phyloP scores from a whole-genome alignment of 2,888 invertebrate species.

The Adelognathus sp. region DNA sequence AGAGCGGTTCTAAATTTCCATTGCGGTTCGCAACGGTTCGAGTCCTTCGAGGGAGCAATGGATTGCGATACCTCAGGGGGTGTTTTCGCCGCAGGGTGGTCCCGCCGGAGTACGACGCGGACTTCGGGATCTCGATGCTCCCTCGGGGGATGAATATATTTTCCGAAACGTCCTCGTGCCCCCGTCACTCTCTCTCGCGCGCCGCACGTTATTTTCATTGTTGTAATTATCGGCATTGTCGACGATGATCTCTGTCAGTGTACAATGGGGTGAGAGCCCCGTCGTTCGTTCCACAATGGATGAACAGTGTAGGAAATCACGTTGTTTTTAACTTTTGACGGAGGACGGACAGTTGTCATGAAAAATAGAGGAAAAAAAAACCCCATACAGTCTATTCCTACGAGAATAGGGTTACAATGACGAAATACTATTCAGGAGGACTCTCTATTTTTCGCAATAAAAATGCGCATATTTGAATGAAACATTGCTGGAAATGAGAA shows the following conservation, averaged over 20 bases:
- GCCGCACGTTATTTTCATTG: slow-evolving; percentile 47
- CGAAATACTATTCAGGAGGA: no score
- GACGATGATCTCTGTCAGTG: slow-evolving; percentile 42
- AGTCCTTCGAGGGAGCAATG: not conserved
- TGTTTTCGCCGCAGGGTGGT: slow-evolving; percentile 15
- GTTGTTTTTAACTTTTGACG: not conserved
- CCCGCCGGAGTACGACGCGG: slow-evolving; percentile 29
- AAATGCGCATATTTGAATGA: no score
- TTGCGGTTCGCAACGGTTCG: not conserved
- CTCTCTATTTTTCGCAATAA: no score
- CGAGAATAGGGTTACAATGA: not conserved
- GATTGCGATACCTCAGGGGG: slow-evolving; percentile 9
- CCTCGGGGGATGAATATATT: slow-evolving; percentile 32
- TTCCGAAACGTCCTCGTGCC: slow-evolving; percentile 25
- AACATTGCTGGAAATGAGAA: no score
- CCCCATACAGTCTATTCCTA: not conserved
- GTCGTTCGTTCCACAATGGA: not conserved
- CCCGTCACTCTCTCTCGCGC: slow-evolving; percentile 28
- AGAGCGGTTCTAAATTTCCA: not conserved
- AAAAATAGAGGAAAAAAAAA: not conserved
- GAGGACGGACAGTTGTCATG: not conserved
- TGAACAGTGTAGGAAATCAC: not conserved
- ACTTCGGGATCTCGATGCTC: slow-evolving; percentile 13
- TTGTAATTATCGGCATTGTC: slow-evolving; percentile 59
- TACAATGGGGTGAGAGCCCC: slow-evolving; percentile 20